These are phyloP conservation scores for Macropis europaea DNA, from an alignment of 2,888 invertebrate species.

Conservation along the genomic window DNA sequence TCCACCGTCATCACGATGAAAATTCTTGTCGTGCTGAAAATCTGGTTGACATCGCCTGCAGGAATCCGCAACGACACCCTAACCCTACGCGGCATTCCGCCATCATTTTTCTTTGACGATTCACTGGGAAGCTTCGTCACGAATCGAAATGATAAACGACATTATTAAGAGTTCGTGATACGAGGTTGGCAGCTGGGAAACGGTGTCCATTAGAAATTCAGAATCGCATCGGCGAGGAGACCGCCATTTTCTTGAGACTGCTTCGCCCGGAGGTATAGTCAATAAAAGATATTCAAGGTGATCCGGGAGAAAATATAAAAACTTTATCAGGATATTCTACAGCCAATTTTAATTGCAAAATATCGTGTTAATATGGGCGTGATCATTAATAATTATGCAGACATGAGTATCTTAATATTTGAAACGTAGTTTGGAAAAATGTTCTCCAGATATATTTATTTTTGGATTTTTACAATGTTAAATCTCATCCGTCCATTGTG, in stretches of 20 bases:
- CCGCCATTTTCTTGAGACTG: constrained; percentile 45
- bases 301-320: no score
- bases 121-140: no score
- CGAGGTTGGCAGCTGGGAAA: constrained; percentile 3
- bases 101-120: neutral
- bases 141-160: constrained; percentile 11
- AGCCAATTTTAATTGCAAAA: no score
- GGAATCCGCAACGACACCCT: neutral
- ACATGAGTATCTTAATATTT: no score
- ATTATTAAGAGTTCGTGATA: constrained; percentile 18
- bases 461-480: no score
- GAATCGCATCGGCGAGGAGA: constrained; percentile 30
- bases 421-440: no score
- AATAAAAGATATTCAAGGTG: no score
- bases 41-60: neutral
- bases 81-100: neutral
- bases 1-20: neutral
- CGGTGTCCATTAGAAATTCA: constrained; percentile 36
- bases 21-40: neutral
- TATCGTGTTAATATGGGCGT: no score
- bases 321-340: no score
- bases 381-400: no score
- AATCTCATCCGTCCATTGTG: no score
- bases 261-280: constrained; percentile 32
- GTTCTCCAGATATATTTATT: no score